Evolutionary conservation across 1,140 invertebrate species (phyloP), one percentile per base, ranked within the genome.

Genomic region (Diploscapter pachys): DNA sequence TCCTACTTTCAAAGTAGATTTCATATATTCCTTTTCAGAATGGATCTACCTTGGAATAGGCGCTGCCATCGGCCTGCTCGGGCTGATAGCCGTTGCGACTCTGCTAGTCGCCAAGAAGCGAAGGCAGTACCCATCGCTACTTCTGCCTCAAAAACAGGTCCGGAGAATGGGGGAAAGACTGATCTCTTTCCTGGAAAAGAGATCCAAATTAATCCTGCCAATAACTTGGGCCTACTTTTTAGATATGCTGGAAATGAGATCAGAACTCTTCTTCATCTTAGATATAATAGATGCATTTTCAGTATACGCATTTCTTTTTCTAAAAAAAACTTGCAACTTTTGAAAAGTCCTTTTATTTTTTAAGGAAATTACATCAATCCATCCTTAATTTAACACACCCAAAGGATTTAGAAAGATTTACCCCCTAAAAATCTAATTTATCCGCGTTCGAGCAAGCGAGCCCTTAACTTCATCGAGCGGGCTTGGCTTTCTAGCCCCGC

Each of bases 141-240:
- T 74, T 50, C 73, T 74, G n/a, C 73, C 73, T 1, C 73, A 65
- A 5, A 74, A 69, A 63, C 73, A 74, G 57, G 71, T 72, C 56
- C 49, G 59, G 59, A 5, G 62, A 31, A 31, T 31, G 31, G 31
- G 31, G 1, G 31, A 1, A 31, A 31, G 31, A 31, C 31, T 31
- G 31, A 31, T 31, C 31, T 31, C 31, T 31, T 31, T 31, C 31
- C 31, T 31, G 31, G 31, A 31, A 31, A 31, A 31, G 2, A 13
- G 56, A 13, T n/a, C 53, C 51, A 9, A 11, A 13, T 53, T 54
- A 53, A 70, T 56, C 63, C 31, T 59, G 62, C 6, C 50, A 55
- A 53, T n/a, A 56, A 31, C 59, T 56, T 67, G n/a, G 11, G 2
- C 5, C 48, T 3, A 31, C 4, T 67, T 31, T 53, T 3, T 67